Evolutionary conservation across 2,888 invertebrate species (phyloP).

Genomic region (Lasioglossum marginatum): DNA sequence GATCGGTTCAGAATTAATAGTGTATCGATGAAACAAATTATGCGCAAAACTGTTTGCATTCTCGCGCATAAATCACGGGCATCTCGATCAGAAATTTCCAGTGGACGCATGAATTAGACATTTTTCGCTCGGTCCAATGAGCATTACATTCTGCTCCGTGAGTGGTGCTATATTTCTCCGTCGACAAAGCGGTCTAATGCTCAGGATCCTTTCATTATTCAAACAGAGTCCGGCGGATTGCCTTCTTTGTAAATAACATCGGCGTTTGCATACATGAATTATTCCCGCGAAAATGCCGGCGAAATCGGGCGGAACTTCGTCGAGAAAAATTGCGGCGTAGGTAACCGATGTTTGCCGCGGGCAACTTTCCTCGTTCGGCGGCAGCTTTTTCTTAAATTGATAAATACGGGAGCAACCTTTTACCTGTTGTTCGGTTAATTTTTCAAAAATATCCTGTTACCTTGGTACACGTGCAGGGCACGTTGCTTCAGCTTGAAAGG

Average conservation of each 20-base stretch:
- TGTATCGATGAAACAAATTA: background rate
- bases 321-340: constrained; percentile 17
- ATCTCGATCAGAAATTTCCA: background rate
- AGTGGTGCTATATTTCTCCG: background rate
- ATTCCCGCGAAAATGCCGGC: constrained; percentile 25
- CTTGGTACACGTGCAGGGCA: constrained; percentile 94
- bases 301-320: constrained; percentile 17
- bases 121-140: background rate
- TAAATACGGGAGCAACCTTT: background rate
- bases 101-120: background rate
- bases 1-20: background rate
- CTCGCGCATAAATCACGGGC: background rate
- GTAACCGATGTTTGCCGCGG: background rate
- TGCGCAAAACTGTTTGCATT: too few relatives aligned
- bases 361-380: background rate
- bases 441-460: constrained; percentile 81
- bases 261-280: constrained; percentile 36
- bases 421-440: background rate
- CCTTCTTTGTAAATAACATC: constrained; percentile 9
- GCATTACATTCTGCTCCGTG: background rate
- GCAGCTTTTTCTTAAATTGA: background rate
- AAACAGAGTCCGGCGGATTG: background rate
- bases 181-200: background rate
- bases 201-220: background rate
- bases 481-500: constrained; percentile 93